Base-by-base conservation (phyloP, 2,888 invertebrate genomes). In the Harpalus rufipes region DNA sequence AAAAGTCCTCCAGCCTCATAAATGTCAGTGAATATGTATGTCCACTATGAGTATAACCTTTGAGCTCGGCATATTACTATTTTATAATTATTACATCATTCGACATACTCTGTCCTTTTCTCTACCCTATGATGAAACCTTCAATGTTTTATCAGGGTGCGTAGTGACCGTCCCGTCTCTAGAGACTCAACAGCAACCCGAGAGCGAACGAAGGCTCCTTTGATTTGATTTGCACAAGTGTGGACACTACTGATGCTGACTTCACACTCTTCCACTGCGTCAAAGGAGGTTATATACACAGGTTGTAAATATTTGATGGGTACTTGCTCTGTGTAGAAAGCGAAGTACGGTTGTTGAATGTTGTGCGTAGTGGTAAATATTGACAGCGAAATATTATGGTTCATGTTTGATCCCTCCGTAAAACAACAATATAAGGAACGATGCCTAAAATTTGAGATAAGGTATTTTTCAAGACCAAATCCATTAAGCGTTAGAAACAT, bases 201-300 rank as follows among this genome's bases (percentile, higher is more conserved):
- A 21, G 12, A 63, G 16, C 18, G 21, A 63, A 63, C 18, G 63
- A 63, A 21, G 18, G 63, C 63, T 18, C 25, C 12, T 63, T 63
- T 63, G 63, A 63, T 63, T 63, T 63, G 63, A 63, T 63, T 63
- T 63, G 63, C 63, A 63, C 25, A 63, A 63, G 63, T 63, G 63
- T 63, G 63, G 63, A 63, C 63, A 63, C 21, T 18, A 21, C 21
- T 8, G 59, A 18, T 21, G 63, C 63, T 63, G 63, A 63, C 25
- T 63, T 63, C 63, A 63, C 63, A 63, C 63, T 63, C 18, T 61
- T 51, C 44, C 10, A 51, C 10, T 12, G 12, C 44, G 44, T 51
- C 44, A 51, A 51, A 51, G 44, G 44, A 12, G 12, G 10, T 51
- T 51, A 12, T 51, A 51, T 10, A 51, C 12, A 51, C 44, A 12